A percentile compares a stretch with the other conserved stretches of the same genome.
Evolutionary conservation across 2,113 vertebrate species (phyloP).

Genomic region (Neolamprologus fasciatus): DNA sequence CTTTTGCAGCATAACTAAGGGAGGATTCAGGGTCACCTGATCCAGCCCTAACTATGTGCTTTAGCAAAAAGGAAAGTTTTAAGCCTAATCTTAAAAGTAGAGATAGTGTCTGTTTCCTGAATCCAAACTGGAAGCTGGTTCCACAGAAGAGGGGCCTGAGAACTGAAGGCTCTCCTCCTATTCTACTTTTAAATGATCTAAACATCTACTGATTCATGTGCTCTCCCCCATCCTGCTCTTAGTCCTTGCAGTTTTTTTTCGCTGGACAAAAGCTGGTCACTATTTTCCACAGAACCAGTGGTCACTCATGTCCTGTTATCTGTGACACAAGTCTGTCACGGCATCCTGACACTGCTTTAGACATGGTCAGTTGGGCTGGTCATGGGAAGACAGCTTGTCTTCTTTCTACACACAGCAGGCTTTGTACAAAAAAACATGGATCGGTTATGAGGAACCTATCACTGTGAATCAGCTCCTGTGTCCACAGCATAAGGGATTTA

Average conservation of each 20-base stretch:
- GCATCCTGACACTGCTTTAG: constrained; percentile 42
- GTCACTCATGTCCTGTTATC: constrained; percentile 41
- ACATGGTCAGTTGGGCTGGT: constrained; percentile 30
- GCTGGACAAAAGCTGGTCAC: constrained; percentile 4
- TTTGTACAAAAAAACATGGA: constrained; percentile 50
- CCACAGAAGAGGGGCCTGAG: background rate
- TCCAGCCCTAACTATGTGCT: background rate
- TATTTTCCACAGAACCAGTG: constrained; percentile 20
- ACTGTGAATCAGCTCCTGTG: constrained; percentile 60
- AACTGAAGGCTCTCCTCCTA: background rate
- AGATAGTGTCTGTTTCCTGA: background rate
- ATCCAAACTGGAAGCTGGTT: background rate
- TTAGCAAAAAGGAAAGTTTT: background rate
- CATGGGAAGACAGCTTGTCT: constrained; percentile 56
- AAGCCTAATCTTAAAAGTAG: background rate
- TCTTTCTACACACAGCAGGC: constrained; percentile 30
- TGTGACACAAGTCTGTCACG: constrained; percentile 41
- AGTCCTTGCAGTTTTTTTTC: background rate
- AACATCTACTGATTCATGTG: background rate
- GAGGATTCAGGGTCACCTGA: background rate
- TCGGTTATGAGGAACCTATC: constrained; percentile 39
- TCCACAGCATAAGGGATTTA: constrained; percentile 56
- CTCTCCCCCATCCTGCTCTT: background rate
- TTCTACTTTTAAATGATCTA: background rate
- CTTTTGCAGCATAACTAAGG: background rate